A percentile compares a stretch with the other conserved stretches of the same genome.
Conservation (phyloP, 2,113 vertebrate species). For the rabbit (Oryctolagus cuniculus) region DNA sequence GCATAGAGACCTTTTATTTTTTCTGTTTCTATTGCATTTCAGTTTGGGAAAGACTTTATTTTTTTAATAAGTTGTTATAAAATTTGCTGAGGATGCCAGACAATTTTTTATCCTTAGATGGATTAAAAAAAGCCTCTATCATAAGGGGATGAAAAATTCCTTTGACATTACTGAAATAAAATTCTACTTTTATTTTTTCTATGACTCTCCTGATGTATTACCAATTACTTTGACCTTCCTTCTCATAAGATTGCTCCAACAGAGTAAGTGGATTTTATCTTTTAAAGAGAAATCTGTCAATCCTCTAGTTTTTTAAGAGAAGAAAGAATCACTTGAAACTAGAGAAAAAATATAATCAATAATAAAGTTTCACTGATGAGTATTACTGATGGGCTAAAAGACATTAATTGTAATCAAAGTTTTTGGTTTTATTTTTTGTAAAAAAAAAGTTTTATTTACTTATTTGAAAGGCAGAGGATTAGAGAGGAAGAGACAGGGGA, state of each 20-base stretch:
- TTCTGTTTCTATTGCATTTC: not conserved
- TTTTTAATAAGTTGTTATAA: not conserved
- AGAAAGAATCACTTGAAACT: not conserved
- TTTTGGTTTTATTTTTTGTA: no score
- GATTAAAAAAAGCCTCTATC: not conserved
- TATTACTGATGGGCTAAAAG: not conserved
- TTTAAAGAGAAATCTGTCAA: not conserved
- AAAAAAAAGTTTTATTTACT: no score
- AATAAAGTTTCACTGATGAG: not conserved
- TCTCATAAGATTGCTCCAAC: not conserved
- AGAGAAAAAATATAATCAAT: not conserved
- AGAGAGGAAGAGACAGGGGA: no score
- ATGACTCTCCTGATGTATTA: not conserved
- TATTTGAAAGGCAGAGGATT: no score
- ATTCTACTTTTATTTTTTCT: not conserved
- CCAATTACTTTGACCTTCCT: not conserved
- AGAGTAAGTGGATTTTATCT: not conserved
- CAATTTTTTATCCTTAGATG: not conserved
- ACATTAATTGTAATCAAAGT: not conserved
- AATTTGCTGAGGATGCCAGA: not conserved
- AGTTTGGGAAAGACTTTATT: not conserved
- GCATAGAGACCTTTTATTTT: not conserved
- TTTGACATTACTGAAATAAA: not conserved
- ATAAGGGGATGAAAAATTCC: not conserved
- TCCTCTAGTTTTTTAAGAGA: not conserved